Evolutionary conservation across 2,888 invertebrate genomes (phyloP), one percentile per base, ranked within the genome.

Genomic region (Amphipyra tragopoginis): DNA sequence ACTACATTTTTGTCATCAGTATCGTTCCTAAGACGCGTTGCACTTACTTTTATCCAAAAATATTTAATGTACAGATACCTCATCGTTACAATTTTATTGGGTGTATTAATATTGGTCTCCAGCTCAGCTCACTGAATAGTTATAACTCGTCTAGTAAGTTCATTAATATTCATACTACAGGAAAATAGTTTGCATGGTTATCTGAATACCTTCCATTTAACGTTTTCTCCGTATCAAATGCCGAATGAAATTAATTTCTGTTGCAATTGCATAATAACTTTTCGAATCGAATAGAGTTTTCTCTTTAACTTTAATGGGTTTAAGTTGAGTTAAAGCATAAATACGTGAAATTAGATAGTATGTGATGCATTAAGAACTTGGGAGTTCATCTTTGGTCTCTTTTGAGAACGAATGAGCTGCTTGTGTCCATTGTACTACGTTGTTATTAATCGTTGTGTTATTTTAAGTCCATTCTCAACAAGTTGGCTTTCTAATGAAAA

Each of bases 361-460:
- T 76, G 67, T 79, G 72, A 71, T 75, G 82, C 83, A 86, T 86
- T 84, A 84, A 83, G 81, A 79, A 79, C 69, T 80, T 80, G 75
- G 73, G 73, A 72, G 84, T 86, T 82, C 83, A 85, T 86, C 75
- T 80, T 72, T 70, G 78, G 74, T 80, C 76, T 76, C 76, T 68
- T 72, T 77, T 82, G 75, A 80, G 69, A 62, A 72, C 45, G 51
- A 65, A 73, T 66, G 55, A 71, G 67, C 47, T 48, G 34, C 15
- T 11, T 60, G 84, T 86, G 57, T 83, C 82, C 86, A 84, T 61
- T 77, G 45, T 49, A 11, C 5, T 15, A 10, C 29, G 5, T 5
- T 7, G 29, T 29, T 7, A 29, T 29, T 29, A 7, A 5, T 29
- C 7, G 29, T 21, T 21, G 21, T 3, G 21, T 21, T 21, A 3